Evolutionary conservation across 2,888 invertebrate species (phyloP).

Genomic region (Macaria notata): DNA sequence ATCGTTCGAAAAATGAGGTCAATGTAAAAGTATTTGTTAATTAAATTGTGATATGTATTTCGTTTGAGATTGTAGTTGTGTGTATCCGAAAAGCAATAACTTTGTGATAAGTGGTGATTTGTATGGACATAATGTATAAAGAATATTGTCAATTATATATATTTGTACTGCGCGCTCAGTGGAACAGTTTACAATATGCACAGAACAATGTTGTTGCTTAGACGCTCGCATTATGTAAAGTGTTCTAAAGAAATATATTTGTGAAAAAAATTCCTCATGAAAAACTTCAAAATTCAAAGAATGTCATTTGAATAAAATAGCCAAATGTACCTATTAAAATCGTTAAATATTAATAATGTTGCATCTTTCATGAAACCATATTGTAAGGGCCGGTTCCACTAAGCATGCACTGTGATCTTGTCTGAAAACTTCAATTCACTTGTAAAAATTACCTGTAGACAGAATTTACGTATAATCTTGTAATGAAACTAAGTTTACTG

Average conservation of each 20-base stretch:
- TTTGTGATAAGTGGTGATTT: slow-evolving; percentile 73
- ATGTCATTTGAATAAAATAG: too few species aligned
- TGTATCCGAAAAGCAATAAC: slow-evolving; percentile 79
- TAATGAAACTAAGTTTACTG: slow-evolving; percentile 36
- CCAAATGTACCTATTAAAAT: too few species aligned
- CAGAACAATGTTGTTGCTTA: too few species aligned
- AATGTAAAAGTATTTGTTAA: slow-evolving; percentile 58
- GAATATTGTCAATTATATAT: slow-evolving; percentile 72
- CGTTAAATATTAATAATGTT: too few species aligned
- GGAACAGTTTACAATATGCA: slow-evolving; percentile 40
- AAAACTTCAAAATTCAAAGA: too few species aligned
- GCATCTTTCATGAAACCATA: too few species aligned
- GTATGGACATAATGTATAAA: slow-evolving; percentile 59
- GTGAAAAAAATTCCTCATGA: too few species aligned
- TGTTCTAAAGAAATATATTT: too few species aligned
- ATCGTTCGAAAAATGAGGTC: slow-evolving; percentile 47
- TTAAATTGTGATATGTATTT: slow-evolving; percentile 74
- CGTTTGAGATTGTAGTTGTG: slow-evolving; percentile 67
- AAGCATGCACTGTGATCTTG: slow-evolving; percentile 26
- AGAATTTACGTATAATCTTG: slow-evolving; percentile 39
- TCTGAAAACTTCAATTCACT: slow-evolving; percentile 42
- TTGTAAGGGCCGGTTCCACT: slow-evolving; percentile 1
- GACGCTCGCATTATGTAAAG: too few species aligned
- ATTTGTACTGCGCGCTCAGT: slow-evolving; percentile 38
- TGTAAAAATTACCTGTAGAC: slow-evolving; percentile 39